Base-by-base conservation (phyloP, 2,113 vertebrate genomes). In the Osmerus mordax region DNA sequence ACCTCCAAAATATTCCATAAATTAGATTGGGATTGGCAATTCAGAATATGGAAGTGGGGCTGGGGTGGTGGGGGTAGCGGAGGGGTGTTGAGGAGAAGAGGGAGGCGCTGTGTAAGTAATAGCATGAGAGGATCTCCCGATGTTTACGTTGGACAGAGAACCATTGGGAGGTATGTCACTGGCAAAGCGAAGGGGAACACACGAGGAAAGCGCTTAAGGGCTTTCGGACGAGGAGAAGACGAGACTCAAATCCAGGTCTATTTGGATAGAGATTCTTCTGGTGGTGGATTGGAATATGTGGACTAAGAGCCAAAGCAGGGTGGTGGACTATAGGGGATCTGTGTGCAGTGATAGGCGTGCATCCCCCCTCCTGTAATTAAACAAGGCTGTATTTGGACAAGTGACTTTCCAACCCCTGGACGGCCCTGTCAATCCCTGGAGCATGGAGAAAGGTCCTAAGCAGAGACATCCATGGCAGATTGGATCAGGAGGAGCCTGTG, bases 1-100 rank as follows among this genome's bases (percentile, higher is more conserved):
- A 97, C 97, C 94, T 89, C 87, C 86, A 92, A 95, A 94, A 95
- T 95, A 94, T 95, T 95, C 91, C 90, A 86, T 92, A 95, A 97
- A 95, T 97, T 96, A 95, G 91, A 88, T 92, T 95, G 91, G 89
- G 88, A 92, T 92, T 92, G 92, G 88, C 89, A 88, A 91, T 90
- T 92, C 78, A 0, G 87, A 89, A 87, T 90, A 85, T 80, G 87
- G 89, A 89, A 87, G 77, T 84, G 76, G 87, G 84, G 88, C 71
- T 77, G 79, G 83, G 76, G 67, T 51, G 75, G 73, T 79, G 78
- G 70, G 74, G 78, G 77, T 77, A 85, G 83, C 78, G 67, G 69
- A 81, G 69, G 71, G 28, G 71, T 77, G 67, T 72, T 70, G 73
- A n/a, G 41, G 80, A 65, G 51, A 32, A 29, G 28, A 32, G 72